Conservation (phyloP, 2,797 vertebrate species). For the Hapalemur alaotrensis region DNA sequence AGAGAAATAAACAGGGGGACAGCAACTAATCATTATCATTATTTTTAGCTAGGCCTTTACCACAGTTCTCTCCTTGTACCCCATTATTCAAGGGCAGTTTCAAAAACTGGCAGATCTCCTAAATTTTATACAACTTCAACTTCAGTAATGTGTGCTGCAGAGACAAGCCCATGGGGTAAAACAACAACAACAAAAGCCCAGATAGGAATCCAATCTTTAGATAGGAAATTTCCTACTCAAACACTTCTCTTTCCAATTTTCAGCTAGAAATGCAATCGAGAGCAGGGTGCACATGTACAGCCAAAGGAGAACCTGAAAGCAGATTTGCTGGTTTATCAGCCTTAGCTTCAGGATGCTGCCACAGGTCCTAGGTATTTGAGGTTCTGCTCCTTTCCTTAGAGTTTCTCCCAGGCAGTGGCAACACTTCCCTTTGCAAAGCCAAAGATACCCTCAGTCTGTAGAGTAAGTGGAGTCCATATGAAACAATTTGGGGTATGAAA, state of each 20-base stretch:
- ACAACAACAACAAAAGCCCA: background rate
- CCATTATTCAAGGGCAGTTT: no score
- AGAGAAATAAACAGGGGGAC: no score
- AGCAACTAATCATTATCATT: no score
- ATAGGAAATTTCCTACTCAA: background rate
- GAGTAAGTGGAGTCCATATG: background rate
- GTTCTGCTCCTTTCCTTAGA: background rate
- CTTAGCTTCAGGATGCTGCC: background rate
- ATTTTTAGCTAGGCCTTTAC: no score
- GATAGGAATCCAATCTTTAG: background rate
- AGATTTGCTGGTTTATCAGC: background rate
- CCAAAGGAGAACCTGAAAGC: background rate
- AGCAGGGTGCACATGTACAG: background rate
- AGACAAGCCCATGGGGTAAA: background rate
- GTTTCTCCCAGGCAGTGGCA: background rate
- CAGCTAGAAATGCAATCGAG: background rate
- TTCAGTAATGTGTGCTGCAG: background rate
- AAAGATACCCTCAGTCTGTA: background rate
- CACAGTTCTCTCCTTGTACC: no score
- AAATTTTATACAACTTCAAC: slow-evolving; percentile 7
- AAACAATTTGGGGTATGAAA: background rate
- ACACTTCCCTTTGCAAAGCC: background rate
- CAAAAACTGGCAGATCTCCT: background rate
- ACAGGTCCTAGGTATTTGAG: background rate
- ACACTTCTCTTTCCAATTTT: background rate